Evolutionary conservation across 2,113 vertebrate species (phyloP), one percentile per base, ranked within the genome.

Genomic region (Saccopteryx bilineata): DNA sequence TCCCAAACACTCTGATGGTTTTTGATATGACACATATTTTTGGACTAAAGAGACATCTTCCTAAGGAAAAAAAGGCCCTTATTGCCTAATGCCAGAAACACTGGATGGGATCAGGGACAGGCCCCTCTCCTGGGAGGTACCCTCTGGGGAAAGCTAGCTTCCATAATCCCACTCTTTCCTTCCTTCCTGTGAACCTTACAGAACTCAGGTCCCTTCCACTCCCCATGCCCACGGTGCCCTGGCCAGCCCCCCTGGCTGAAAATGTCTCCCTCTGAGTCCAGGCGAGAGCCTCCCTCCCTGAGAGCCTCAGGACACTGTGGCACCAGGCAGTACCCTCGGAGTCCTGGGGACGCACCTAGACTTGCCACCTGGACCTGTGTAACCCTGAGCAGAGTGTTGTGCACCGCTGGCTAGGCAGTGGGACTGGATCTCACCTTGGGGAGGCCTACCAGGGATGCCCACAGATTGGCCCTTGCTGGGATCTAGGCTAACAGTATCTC

Each of bases 21-120:
- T 93, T 7, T 31, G 15, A 71, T 78, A 76, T 3, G 18, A 50
- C 74, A 72, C 26, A 17, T 72, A 94, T 74, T 86, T 92, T 26
- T 72, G 84, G 69, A 90, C 65, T 69, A 48, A 93, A 88, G 76
- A 81, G 71, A 39, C 60, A 87, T 66, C 28, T 93, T 91, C 75
- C 71, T 1, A 3, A 87, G 81, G 58, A 91, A 92, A 76, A 66
- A 82, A 93, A 71, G 92, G 33, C 4, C 54, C 33, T 60, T 48
- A 14, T 17, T 86, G 52, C 68, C 52, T 78, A 33, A 68, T 7
- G 19, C n/a, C 74, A 65, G 76, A 60, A 58, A 60, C 28, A 33
- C 21, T 14, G 71, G 54, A 46, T 5, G 54, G 23, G 52, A 13
- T 17, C 24, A 39, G 26, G 69, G 66, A 52, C 1, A 71, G 46